Conservation (phyloP, 2,888 invertebrate genomes). For the Clepsis dumicolana region DNA sequence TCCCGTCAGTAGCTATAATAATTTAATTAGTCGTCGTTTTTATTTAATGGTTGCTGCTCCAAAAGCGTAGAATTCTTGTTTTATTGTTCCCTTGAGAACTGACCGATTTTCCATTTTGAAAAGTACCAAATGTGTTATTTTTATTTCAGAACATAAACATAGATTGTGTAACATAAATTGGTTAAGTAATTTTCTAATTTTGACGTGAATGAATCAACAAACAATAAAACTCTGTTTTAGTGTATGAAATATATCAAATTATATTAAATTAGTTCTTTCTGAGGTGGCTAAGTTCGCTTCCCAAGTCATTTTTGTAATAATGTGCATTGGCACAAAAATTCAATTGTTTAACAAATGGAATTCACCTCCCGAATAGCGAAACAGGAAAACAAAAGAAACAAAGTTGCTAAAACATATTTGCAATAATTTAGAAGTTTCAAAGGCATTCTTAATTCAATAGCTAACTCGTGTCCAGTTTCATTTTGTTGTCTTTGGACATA, state of each 20-base stretch:
- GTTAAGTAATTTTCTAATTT: not conserved
- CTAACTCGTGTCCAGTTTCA: slow-evolving; percentile 13
- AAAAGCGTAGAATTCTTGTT: not conserved
- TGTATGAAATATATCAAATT: not conserved
- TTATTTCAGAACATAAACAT: not conserved
- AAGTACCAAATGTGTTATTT: not conserved
- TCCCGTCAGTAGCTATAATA: not conserved
- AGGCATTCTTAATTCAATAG: slow-evolving; percentile 30
- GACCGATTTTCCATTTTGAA: not conserved
- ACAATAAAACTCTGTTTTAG: not conserved
- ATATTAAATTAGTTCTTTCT: not conserved
- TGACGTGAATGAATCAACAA: not conserved
- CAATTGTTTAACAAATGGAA: slow-evolving; percentile 25
- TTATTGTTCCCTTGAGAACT: not conserved
- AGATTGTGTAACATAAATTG: not conserved
- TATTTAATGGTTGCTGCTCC: not conserved
- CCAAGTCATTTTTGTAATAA: not conserved
- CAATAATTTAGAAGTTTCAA: slow-evolving; percentile 34
- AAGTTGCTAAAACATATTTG: slow-evolving; percentile 29
- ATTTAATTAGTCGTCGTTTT: not conserved
- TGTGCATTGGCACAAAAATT: slow-evolving; percentile 12
- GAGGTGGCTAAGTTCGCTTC: not conserved
- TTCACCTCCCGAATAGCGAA: slow-evolving; percentile 13
- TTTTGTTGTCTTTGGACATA: slow-evolving; percentile 10
- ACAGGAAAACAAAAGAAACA: slow-evolving; percentile 23